Evolutionary conservation across 1,140 invertebrate genomes (phyloP), one percentile per base, ranked within the genome.

Genomic region (Lordiphosa clarofinis): DNA sequence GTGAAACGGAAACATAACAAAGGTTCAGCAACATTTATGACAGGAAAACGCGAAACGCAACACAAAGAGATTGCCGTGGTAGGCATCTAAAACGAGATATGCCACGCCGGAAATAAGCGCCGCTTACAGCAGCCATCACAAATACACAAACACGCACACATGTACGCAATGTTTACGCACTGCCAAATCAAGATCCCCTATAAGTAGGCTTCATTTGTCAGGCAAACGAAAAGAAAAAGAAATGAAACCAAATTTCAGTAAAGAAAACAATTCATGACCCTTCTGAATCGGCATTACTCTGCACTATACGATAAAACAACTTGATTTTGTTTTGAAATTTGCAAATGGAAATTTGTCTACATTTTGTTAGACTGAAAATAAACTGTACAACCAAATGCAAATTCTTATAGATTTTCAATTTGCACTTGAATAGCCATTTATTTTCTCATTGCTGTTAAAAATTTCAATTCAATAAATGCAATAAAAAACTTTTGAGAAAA

Each of bases 1-100:
- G 78, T 84, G 66, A 84, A 84, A 73, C 78, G 78, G 78, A 84
- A 84, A 84, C 60, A 81, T 84, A 84, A 84, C 78, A 84, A 84
- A 84, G 78, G 76, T 73, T 84, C 78, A 71, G 78, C 78, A 59
- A 70, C 76, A 84, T 82, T 82, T 82, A 82, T 82, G 76, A 84
- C 76, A 82, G 78, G 78, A 84, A 84, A 84, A 84, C 78, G 78
- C 78, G 73, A 78, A 84, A 82, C 76, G 78, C 57, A 54, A 56
- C 67, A 76, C 73, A 79, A 82, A 81, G 76, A 82, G 76, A 81
- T 81, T 82, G 78, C 72, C 55, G 68, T 84, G 78, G 78, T 73
- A 76, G 67, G 78, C 76, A 82, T 84, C 78, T 82, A 84, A 78
- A 84, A 78, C 78, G 78, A 84, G 78, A 84, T 84, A 84, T 70